Conservation (phyloP, 2,888 invertebrate species). For the Vanessa cardui region DNA sequence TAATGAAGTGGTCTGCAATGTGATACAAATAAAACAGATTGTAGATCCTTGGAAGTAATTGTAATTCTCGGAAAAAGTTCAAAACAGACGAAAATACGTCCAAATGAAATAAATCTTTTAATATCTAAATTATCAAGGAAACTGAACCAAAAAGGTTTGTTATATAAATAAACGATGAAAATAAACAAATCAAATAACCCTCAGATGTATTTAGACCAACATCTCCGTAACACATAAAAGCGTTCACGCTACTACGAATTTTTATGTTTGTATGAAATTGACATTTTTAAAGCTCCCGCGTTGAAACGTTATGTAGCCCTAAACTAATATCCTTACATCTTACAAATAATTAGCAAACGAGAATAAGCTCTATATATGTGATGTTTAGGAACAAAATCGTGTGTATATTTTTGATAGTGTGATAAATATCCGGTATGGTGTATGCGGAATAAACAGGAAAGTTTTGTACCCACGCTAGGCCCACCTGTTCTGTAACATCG, state of each 20-base stretch:
- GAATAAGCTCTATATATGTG: background rate
- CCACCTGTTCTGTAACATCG: conserved; percentile 16
- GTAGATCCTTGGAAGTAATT: no score
- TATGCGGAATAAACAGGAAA: background rate
- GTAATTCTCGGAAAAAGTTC: no score
- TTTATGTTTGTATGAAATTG: conserved; percentile 33
- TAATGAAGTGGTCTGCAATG: no score
- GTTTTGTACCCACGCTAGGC: background rate
- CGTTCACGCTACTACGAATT: conserved; percentile 27
- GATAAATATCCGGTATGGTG: background rate
- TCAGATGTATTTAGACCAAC: conserved; percentile 30
- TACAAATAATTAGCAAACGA: background rate
- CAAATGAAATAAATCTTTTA: no score
- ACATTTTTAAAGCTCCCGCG: conserved; percentile 36
- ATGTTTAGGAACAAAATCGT: background rate
- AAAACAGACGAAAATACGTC: no score
- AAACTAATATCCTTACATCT: conserved; percentile 5
- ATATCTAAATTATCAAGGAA: background rate
- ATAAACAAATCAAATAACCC: conserved; percentile 4
- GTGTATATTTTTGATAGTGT: conserved; percentile 1
- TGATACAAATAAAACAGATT: no score
- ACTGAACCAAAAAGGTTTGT: background rate
- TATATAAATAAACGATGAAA: background rate
- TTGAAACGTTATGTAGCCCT: conserved; percentile 16
- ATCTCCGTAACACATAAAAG: conserved; percentile 32